Percentiles rank a stretch among this genome's conserved stretches.
Conservation (phyloP, 2,797 vertebrate genomes). For the Cyclura pinguis region DNA sequence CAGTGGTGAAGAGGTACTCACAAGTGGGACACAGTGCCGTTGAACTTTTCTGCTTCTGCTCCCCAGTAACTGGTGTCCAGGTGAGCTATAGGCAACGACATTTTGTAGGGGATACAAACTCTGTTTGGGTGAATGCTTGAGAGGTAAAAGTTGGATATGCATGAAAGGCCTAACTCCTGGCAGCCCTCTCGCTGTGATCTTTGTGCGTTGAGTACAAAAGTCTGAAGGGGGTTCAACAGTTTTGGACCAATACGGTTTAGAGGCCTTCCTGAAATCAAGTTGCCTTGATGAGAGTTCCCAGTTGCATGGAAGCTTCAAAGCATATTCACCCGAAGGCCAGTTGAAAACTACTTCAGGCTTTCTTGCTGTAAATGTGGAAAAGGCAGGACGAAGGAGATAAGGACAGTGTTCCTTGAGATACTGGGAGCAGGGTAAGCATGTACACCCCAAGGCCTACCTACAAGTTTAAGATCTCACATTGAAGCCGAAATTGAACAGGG, state of each 20-base stretch:
- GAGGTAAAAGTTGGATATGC: background rate
- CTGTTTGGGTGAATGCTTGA: background rate
- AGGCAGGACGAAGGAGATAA: background rate
- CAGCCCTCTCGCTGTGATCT: background rate
- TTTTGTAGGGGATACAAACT: background rate
- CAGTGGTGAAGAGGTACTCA: too few species aligned
- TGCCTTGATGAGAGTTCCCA: background rate
- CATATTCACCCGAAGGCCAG: background rate
- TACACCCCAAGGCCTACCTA: background rate
- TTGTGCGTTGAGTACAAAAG: background rate
- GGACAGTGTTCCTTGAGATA: background rate
- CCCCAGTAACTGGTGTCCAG: background rate
- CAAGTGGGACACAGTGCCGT: too few species aligned
- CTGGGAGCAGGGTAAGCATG: background rate
- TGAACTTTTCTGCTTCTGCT: too few species aligned
- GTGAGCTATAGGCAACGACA: background rate
- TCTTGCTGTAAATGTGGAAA: background rate
- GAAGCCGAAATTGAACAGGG: background rate
- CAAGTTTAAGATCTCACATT: background rate
- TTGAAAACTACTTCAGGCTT: background rate
- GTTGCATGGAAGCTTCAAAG: background rate
- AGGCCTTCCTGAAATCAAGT: background rate
- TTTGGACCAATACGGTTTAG: background rate
- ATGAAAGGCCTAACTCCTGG: background rate
- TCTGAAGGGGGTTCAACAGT: background rate